These are phyloP conservation scores for Sinocyclocheilus maitianheensis DNA, from an alignment of 2,113 vertebrate genomes.

Conservation along the genomic window DNA sequence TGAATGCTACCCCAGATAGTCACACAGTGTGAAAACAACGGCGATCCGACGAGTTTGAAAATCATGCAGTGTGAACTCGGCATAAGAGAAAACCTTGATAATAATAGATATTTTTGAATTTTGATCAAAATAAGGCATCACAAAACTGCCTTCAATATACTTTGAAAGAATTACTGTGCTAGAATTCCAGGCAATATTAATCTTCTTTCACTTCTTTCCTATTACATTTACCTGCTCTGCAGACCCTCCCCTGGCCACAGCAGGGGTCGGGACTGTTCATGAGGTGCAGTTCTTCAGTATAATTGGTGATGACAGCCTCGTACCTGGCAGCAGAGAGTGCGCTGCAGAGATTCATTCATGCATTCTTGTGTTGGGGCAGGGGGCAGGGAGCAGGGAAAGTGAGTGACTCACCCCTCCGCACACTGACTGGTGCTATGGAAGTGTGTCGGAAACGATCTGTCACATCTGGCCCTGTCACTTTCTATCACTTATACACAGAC, in stretches of 20 bases:
- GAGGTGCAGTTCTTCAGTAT: conserved; percentile 87
- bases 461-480: conserved; percentile 93
- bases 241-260: conserved; percentile 75
- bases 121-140: conserved; percentile 56
- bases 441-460: conserved; percentile 93
- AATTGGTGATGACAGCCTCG: conserved; percentile 92
- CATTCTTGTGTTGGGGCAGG: conserved; percentile 92
- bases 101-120: not conserved
- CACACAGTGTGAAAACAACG: too few species aligned
- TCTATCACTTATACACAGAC: conserved; percentile 73
- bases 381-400: conserved; percentile 68
- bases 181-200: not conserved
- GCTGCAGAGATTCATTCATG: conserved; percentile 92
- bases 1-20: too few species aligned
- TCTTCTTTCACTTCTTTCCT: conserved; percentile 48
- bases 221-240: conserved; percentile 82
- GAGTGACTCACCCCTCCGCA: conserved; percentile 91
- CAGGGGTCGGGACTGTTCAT: conserved; percentile 80
- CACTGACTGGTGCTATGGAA: conserved; percentile 82
- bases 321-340: conserved; percentile 95
- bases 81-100: not conserved
- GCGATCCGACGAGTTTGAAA: too few species aligned
- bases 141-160: conserved; percentile 51
- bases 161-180: conserved; percentile 35
- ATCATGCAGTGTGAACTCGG: too few species aligned